These are phyloP conservation scores for Anastatus disparis DNA, from an alignment of 1,140 invertebrate species.

Conservation along the genomic window DNA sequence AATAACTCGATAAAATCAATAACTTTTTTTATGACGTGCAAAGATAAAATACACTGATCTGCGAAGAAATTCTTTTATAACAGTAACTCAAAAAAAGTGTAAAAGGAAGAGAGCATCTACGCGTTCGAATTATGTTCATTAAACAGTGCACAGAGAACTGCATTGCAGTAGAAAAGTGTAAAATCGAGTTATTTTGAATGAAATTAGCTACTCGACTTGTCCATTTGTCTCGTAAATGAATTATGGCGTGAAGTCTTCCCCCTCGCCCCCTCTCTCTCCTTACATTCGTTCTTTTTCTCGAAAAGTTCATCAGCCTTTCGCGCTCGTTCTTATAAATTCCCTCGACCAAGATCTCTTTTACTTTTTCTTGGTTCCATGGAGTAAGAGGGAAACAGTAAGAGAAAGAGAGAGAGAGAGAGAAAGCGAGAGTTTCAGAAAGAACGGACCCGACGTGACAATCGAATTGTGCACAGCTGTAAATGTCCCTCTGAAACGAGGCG, in stretches of 20 bases:
- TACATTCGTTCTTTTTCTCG: too few species aligned
- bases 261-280: neutral
- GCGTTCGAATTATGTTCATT: too few species aligned
- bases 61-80: too few species aligned
- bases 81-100: too few species aligned
- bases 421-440: neutral
- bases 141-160: too few species aligned
- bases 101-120: too few species aligned
- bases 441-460: constrained; percentile 25
- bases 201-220: constrained; percentile 19
- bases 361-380: neutral
- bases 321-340: constrained; percentile 16
- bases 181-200: constrained; percentile 25
- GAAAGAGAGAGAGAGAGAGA: neutral
- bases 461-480: constrained; percentile 22
- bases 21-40: too few species aligned
- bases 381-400: neutral
- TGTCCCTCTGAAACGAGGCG: constrained; percentile 20
- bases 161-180: too few species aligned
- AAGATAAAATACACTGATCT: too few species aligned
- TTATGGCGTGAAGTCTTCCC: constrained; percentile 2
- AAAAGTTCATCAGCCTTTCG: constrained; percentile 9
- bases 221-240: constrained; percentile 32
- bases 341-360: neutral
- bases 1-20: too few species aligned